These are phyloP conservation scores for Trachymyrmex cornetzi DNA, from an alignment of 1,140 invertebrate species.

Conservation along the genomic window DNA sequence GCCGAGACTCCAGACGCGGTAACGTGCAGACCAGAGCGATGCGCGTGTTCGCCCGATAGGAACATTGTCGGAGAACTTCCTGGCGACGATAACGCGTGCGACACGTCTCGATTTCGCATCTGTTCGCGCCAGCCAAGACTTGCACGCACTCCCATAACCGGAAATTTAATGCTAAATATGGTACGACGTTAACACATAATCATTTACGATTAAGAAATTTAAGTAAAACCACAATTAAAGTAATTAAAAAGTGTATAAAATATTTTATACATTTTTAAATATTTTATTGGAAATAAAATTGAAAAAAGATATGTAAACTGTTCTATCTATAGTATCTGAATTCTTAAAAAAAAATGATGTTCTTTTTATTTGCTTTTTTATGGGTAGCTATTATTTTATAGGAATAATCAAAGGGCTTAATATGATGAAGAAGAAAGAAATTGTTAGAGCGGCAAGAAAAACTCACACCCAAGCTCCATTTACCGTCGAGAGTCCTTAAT, in stretches of 20 bases:
- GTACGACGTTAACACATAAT: background rate
- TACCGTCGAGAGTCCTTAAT: conserved; percentile 35
- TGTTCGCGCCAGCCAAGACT: conserved; percentile 2
- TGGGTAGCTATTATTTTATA: background rate
- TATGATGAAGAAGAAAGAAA: background rate
- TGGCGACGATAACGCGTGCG: conserved; percentile 50
- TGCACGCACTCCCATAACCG: background rate
- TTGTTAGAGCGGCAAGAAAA: background rate
- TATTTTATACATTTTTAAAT: background rate
- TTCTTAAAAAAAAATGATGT: background rate
- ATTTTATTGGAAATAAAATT: background rate
- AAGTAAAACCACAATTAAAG: background rate
- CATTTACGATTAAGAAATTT: background rate
- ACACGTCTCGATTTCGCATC: conserved; percentile 45
- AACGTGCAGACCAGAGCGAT: conserved; percentile 41
- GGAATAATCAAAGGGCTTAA: background rate
- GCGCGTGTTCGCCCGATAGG: conserved; percentile 51
- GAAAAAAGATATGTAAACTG: background rate
- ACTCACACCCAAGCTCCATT: background rate
- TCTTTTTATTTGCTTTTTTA: background rate
- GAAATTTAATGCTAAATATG: background rate
- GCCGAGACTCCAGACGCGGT: conserved; percentile 28
- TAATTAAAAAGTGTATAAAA: background rate
- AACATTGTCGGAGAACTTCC: conserved; percentile 59
- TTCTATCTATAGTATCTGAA: background rate